Conservation (phyloP, 1,140 invertebrate genomes). For the Carcinoscorpius rotundicauda region DNA sequence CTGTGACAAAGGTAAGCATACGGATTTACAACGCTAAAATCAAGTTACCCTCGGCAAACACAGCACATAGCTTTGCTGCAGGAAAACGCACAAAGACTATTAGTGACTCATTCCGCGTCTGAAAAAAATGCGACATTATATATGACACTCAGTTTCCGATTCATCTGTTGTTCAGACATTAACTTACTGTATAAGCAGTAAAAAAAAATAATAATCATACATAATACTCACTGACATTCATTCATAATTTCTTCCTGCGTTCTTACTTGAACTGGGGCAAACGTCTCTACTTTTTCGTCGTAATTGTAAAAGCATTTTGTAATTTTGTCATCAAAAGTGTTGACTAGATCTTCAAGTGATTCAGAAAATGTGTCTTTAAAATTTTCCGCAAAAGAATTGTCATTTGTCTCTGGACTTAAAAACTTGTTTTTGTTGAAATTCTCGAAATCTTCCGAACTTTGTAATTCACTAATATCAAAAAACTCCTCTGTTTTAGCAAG, state of each 20-base stretch:
- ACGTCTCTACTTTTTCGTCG: slow-evolving; percentile 88
- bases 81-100: no score
- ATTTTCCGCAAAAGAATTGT: slow-evolving; percentile 44
- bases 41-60: no score
- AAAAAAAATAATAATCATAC: no score
- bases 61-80: no score
- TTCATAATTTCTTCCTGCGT: slow-evolving; percentile 98
- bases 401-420: slow-evolving; percentile 29
- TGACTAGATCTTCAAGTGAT: slow-evolving; percentile 93
- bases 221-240: slow-evolving; percentile 92
- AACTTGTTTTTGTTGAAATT: slow-evolving; percentile 41
- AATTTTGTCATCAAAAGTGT: slow-evolving; percentile 98
- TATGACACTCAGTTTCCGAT: no score
- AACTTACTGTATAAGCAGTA: no score
- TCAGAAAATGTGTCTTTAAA: slow-evolving; percentile 83
- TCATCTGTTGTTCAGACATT: no score
- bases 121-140: no score
- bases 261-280: slow-evolving; percentile 95
- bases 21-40: no score
- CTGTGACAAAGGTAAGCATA: no score
- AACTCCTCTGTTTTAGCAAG: slow-evolving; percentile 84
- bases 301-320: slow-evolving; percentile 97
- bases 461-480: slow-evolving; percentile 42
- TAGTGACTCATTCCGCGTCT: no score
- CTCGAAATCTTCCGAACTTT: slow-evolving; percentile 42